These are phyloP conservation scores for Corythoichthys haematopterus DNA, from an alignment of 2,113 vertebrate genomes.

Conservation along the genomic window DNA sequence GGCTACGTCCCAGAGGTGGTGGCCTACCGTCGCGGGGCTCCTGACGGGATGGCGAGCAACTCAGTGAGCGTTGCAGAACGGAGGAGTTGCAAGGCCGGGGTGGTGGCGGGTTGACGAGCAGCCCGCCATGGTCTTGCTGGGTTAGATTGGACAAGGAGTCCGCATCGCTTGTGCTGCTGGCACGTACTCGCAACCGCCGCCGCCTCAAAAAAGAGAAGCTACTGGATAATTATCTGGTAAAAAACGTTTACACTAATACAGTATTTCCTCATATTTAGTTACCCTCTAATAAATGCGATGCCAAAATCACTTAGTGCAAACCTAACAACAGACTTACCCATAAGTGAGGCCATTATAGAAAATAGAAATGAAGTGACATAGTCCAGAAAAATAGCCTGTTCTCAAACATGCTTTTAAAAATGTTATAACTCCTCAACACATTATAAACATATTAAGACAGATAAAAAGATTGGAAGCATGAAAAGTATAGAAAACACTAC, in stretches of 20 bases:
- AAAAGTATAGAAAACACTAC: too few species aligned
- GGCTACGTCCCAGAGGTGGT: constrained; percentile 81
- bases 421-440: too few species aligned
- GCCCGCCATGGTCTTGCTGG: constrained; percentile 85
- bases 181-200: constrained; percentile 86
- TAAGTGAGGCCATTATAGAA: too few species aligned
- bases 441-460: too few species aligned
- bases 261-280: neutral
- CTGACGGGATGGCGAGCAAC: constrained; percentile 88
- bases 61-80: constrained; percentile 89
- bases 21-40: constrained; percentile 73
- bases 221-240: neutral
- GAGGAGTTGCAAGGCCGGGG: constrained; percentile 81
- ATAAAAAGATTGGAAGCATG: too few species aligned
- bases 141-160: constrained; percentile 93
- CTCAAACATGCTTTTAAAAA: too few species aligned
- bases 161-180: constrained; percentile 90
- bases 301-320: too few species aligned
- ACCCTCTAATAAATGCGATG: neutral
- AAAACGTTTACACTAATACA: too few species aligned
- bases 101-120: constrained; percentile 82
- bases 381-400: too few species aligned
- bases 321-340: too few species aligned
- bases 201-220: constrained; percentile 51
- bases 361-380: too few species aligned